These are phyloP conservation scores for Aleiodes testaceus DNA, from an alignment of 2,888 invertebrate species.

Conservation along the genomic window DNA sequence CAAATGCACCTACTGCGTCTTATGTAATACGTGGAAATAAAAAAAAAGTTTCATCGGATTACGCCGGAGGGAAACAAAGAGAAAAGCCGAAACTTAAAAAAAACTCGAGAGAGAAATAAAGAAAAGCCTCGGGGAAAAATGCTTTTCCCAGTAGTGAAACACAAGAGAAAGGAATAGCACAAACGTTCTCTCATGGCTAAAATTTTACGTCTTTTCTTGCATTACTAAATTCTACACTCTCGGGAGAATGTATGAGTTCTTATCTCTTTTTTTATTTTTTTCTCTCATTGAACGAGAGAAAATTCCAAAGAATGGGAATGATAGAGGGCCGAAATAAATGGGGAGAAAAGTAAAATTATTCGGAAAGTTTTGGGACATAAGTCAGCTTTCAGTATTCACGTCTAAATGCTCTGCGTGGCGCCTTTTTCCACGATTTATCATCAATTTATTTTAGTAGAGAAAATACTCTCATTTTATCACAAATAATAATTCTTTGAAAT, in stretches of 20 bases:
- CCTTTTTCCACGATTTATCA: neutral
- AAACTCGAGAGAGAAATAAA: conserved; percentile 25
- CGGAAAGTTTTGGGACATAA: conserved; percentile 32
- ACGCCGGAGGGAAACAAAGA: conserved; percentile 5
- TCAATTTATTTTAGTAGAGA: neutral
- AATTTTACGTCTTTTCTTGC: conserved; percentile 46
- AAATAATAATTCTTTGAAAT: too few species aligned
- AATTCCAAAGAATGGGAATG: neutral
- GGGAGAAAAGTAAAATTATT: conserved; percentile 23
- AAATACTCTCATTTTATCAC: too few species aligned
- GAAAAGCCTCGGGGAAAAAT: conserved; percentile 17
- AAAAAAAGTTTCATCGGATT: conserved; percentile 25
- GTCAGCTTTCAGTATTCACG: conserved; percentile 33
- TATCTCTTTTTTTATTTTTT: neutral
- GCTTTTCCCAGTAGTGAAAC: conserved; percentile 2
- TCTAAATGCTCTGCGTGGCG: conserved; percentile 11
- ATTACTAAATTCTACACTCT: conserved; percentile 46
- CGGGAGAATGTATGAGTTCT: conserved; percentile 3
- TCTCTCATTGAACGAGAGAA: neutral
- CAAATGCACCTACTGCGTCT: conserved; percentile 7
- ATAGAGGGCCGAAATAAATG: neutral
- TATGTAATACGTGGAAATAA: conserved; percentile 6
- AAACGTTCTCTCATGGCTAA: conserved; percentile 20
- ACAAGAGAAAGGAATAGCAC: conserved; percentile 3
- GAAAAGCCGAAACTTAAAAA: conserved; percentile 14